These are phyloP conservation scores for Eupithecia subfuscata DNA, from an alignment of 2,888 invertebrate genomes.

Conservation along the genomic window DNA sequence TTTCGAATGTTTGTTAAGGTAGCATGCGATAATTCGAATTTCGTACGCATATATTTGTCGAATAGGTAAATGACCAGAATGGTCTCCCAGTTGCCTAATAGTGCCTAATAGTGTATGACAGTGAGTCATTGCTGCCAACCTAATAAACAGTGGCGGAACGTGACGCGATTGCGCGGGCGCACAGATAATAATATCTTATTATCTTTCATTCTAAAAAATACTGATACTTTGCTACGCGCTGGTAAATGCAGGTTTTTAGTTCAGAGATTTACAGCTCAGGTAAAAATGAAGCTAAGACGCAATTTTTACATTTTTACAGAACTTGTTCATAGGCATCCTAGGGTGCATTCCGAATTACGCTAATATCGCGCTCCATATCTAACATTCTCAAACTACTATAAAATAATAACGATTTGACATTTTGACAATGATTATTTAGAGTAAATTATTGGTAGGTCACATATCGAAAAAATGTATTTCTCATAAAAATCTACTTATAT, in stretches of 20 bases:
- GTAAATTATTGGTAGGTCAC: too few species aligned
- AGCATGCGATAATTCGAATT: not conserved
- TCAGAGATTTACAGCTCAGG: too few species aligned
- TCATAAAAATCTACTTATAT: too few species aligned
- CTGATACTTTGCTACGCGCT: not conserved
- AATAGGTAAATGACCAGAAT: not conserved
- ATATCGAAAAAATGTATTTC: too few species aligned
- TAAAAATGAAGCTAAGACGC: too few species aligned
- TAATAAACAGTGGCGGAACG: conserved; percentile 16
- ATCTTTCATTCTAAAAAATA: not conserved
- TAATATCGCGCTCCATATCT: too few species aligned
- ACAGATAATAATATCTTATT: not conserved
- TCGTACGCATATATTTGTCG: not conserved
- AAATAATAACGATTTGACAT: too few species aligned
- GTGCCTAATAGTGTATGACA: conserved; percentile 6
- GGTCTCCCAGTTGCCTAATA: not conserved
- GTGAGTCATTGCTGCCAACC: conserved; percentile 31
- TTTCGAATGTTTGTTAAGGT: not conserved
- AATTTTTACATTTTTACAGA: too few species aligned
- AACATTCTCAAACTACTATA: too few species aligned
- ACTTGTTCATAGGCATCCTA: too few species aligned
- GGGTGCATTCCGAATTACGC: too few species aligned
- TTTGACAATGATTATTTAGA: too few species aligned
- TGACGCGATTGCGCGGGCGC: conserved; percentile 16
- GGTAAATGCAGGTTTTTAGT: not conserved